These are phyloP conservation scores for Macrobrachium nipponense DNA, from an alignment of 1,140 invertebrate genomes.

Conservation along the genomic window DNA sequence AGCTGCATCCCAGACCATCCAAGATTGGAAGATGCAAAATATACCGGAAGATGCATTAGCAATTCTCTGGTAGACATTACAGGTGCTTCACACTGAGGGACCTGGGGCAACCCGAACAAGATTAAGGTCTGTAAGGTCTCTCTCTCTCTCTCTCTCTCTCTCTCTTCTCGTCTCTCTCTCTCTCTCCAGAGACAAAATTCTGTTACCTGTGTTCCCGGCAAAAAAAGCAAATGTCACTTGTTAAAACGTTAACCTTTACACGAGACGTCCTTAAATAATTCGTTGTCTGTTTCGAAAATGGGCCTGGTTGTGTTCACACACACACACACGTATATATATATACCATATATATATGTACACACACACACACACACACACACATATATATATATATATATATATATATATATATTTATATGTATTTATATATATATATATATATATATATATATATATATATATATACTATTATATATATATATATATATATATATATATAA, in stretches of 20 bases:
- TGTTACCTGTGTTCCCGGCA: neutral
- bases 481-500: neutral
- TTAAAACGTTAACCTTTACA: neutral
- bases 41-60: no score
- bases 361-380: constrained; percentile 1
- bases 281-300: no score
- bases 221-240: no score
- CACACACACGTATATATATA: neutral
- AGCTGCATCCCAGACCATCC: no score
- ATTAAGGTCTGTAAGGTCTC: no score
- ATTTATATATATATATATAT: constrained; percentile 5
- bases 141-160: neutral
- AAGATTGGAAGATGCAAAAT: no score
- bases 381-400: constrained; percentile 11
- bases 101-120: no score
- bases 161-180: neutral
- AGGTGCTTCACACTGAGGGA: no score
- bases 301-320: neutral
- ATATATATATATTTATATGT: constrained; percentile 17
- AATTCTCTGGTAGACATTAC: no score
- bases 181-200: neutral
- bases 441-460: neutral
- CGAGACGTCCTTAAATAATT: neutral
- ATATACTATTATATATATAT: neutral
- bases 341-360: neutral